A percentile compares a stretch with the other conserved stretches of the same genome.
Evolutionary conservation across 1,140 invertebrate species (phyloP).

Genomic region (Apis cerana): DNA sequence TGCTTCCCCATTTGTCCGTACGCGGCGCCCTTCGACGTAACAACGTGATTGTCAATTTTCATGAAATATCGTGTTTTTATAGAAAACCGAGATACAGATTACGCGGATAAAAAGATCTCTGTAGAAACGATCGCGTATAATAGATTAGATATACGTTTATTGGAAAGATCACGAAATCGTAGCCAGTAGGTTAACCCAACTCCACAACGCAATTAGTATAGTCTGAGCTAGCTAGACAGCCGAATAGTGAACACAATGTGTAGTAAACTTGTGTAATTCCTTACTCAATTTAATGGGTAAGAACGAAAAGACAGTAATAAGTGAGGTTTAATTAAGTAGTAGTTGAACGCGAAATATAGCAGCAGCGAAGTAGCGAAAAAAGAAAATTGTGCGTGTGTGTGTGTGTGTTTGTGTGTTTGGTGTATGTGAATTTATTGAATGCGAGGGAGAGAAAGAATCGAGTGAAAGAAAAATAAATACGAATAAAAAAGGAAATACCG

Average conservation of each 20-base stretch:
- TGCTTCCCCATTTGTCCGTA: neutral
- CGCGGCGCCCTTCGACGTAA: too few species aligned
- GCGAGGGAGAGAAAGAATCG: constrained; percentile 33
- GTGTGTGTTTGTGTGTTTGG: neutral
- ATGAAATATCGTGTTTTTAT: neutral
- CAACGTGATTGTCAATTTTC: neutral
- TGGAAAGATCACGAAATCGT: constrained; percentile 48
- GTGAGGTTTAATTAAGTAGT: constrained; percentile 44
- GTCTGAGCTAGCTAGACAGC: constrained; percentile 60
- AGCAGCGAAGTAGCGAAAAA: constrained; percentile 28
- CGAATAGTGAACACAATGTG: constrained; percentile 60
- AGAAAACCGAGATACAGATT: neutral
- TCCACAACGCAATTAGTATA: constrained; percentile 55
- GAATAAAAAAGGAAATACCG: constrained; percentile 48
- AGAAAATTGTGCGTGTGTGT: constrained; percentile 9
- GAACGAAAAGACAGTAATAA: constrained; percentile 57
- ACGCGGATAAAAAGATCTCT: too few species aligned
- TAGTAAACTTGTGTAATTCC: constrained; percentile 60
- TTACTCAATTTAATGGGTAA: constrained; percentile 59
- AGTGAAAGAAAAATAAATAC: constrained; percentile 43
- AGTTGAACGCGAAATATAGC: constrained; percentile 47
- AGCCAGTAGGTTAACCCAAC: constrained; percentile 37
- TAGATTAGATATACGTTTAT: constrained; percentile 2
- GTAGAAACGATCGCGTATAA: neutral
- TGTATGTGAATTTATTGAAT: neutral